A percentile compares a stretch with the other conserved stretches of the same genome.
Conservation (phyloP, 2,888 invertebrate genomes). For the Podabrus alpinus region DNA sequence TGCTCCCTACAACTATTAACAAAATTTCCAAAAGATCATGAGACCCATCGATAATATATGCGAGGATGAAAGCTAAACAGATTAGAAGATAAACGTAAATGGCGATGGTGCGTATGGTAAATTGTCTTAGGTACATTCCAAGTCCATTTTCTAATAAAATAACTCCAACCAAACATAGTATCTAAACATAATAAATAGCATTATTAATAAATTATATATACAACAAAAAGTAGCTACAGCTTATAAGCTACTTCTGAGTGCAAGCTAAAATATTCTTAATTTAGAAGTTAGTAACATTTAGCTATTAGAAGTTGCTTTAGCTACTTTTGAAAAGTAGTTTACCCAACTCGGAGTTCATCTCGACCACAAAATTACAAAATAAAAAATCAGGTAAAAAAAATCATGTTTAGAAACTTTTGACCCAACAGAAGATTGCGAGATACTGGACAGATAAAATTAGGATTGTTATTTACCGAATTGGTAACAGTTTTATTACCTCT, state of each 20-base stretch:
- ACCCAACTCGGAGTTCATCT: not conserved
- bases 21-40: slow-evolving; percentile 23
- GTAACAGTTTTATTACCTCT: not conserved
- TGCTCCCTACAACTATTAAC: slow-evolving; percentile 18
- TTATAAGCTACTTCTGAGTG: not conserved
- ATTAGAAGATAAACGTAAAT: slow-evolving; percentile 23
- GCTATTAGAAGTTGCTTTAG: too few species aligned
- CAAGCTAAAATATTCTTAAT: too few species aligned
- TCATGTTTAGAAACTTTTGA: not conserved
- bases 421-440: not conserved
- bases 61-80: slow-evolving; percentile 18
- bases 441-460: too few species aligned
- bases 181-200: slow-evolving; percentile 1
- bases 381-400: not conserved
- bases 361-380: not conserved
- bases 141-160: not conserved
- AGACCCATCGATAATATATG: slow-evolving; percentile 25
- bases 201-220: too few species aligned
- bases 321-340: not conserved
- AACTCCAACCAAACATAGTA: not conserved
- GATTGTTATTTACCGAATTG: not conserved
- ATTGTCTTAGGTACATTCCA: not conserved
- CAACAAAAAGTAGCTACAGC: too few species aligned
- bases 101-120: slow-evolving; percentile 6
- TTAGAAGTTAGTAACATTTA: too few species aligned